Evolutionary conservation across 2,797 vertebrate species (phyloP).

Genomic region (Sphaeramia orbicularis): DNA sequence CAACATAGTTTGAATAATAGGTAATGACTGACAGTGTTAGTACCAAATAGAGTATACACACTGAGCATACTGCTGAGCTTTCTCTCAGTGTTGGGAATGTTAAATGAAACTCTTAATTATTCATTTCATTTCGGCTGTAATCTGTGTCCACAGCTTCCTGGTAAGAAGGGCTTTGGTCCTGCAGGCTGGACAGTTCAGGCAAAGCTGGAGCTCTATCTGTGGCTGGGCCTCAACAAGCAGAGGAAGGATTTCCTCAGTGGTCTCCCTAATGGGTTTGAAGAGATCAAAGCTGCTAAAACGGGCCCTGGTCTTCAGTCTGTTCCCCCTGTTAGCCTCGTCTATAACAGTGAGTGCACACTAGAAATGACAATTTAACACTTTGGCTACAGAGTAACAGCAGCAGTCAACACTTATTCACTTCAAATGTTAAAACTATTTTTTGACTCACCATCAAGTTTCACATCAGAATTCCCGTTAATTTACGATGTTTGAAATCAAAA

Average conservation of each 20-base stretch:
- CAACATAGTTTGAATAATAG: conserved; percentile 2
- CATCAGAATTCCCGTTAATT: not conserved
- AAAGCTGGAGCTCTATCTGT: conserved; percentile 96
- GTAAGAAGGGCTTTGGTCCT: conserved; percentile 93
- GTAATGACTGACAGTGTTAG: conserved; percentile 1
- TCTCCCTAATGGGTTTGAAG: conserved; percentile 95
- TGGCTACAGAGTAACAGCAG: not conserved
- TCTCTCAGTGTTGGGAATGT: not conserved
- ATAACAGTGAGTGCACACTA: conserved; percentile 90
- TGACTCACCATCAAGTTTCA: not conserved
- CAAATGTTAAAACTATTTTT: not conserved
- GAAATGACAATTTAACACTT: not conserved
- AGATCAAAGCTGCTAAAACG: conserved; percentile 86
- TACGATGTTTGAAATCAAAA: conserved; percentile 18
- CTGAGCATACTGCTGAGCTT: not conserved
- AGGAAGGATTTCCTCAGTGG: conserved; percentile 93
- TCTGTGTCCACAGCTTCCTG: conserved; percentile 87
- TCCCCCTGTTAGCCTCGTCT: conserved; percentile 93
- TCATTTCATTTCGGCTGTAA: not conserved
- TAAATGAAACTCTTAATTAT: not conserved
- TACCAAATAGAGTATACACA: not conserved
- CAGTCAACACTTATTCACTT: not conserved
- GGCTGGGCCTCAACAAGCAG: conserved; percentile 97
- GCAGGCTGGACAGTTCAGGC: conserved; percentile 97
- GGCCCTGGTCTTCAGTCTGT: conserved; percentile 85